Evolutionary conservation across 2,888 invertebrate genomes (phyloP).

Genomic region (Cryptocephalus primarius): DNA sequence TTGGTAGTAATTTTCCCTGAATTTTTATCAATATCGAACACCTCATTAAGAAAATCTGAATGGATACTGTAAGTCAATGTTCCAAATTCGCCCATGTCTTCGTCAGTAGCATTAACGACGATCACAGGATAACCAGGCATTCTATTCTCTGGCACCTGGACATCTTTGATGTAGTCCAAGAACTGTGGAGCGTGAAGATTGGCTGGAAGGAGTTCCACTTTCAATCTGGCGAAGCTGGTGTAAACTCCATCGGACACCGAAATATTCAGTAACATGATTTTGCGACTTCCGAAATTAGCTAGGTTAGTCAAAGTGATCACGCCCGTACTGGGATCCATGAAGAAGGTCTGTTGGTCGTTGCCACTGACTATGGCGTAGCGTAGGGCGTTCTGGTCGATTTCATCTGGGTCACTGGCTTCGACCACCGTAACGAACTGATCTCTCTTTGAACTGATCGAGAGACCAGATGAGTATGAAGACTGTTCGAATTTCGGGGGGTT

Average conservation of each 20-base stretch:
- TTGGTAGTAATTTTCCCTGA: constrained; percentile 59
- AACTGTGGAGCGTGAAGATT: constrained; percentile 75
- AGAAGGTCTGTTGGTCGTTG: constrained; percentile 65
- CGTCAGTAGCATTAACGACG: constrained; percentile 65
- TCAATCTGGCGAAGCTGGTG: constrained; percentile 74
- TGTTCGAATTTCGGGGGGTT: constrained; percentile 80
- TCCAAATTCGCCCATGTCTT: constrained; percentile 70
- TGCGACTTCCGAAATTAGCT: constrained; percentile 53
- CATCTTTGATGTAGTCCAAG: constrained; percentile 62
- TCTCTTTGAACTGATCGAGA: constrained; percentile 72
- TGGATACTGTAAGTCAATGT: constrained; percentile 66
- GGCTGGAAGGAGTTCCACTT: constrained; percentile 65
- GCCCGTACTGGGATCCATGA: constrained; percentile 48
- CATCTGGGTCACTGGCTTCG: constrained; percentile 81
- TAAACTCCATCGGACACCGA: constrained; percentile 94
- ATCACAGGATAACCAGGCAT: constrained; percentile 64
- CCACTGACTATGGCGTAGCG: constrained; percentile 75
- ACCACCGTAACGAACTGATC: constrained; percentile 84
- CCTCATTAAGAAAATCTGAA: constrained; percentile 59
- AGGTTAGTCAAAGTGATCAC: constrained; percentile 63
- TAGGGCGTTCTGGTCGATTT: constrained; percentile 61
- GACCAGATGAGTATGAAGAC: constrained; percentile 61
- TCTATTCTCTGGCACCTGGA: constrained; percentile 71
- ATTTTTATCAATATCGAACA: constrained; percentile 60
- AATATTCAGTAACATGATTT: constrained; percentile 63